These are phyloP conservation scores for Busseola fusca DNA, from an alignment of 2,888 invertebrate species.

Conservation along the genomic window DNA sequence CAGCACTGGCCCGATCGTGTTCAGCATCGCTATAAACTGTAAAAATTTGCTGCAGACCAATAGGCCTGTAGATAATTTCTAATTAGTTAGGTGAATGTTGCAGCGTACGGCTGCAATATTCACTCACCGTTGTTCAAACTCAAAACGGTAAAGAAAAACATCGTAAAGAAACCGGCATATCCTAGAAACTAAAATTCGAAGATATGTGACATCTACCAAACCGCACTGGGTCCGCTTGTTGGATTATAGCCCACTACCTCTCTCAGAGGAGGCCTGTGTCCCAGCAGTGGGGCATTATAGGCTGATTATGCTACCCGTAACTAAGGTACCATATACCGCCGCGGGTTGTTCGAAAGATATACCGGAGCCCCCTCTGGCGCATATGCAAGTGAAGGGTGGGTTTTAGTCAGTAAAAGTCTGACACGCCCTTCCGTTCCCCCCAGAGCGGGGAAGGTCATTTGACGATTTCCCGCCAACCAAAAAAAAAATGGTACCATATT, in stretches of 20 bases:
- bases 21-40: not conserved
- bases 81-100: not conserved
- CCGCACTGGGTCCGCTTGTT: not conserved
- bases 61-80: not conserved
- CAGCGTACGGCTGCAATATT: not conserved
- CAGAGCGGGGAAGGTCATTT: no score
- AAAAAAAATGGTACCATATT: no score
- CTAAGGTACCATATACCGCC: slow-evolving; percentile 4
- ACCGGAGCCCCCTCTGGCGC: no score
- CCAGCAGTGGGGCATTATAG: not conserved
- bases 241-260: not conserved
- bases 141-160: not conserved
- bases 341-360: no score
- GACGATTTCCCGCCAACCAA: no score
- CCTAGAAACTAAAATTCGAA: not conserved
- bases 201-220: not conserved
- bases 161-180: not conserved
- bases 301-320: not conserved
- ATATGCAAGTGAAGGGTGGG: no score
- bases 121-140: not conserved
- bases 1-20: not conserved
- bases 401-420: no score
- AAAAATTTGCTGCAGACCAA: not conserved
- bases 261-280: not conserved
- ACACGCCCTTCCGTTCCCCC: no score